Base-by-base conservation (phyloP, 2,113 vertebrate species). In the Plectropomus leopardus region DNA sequence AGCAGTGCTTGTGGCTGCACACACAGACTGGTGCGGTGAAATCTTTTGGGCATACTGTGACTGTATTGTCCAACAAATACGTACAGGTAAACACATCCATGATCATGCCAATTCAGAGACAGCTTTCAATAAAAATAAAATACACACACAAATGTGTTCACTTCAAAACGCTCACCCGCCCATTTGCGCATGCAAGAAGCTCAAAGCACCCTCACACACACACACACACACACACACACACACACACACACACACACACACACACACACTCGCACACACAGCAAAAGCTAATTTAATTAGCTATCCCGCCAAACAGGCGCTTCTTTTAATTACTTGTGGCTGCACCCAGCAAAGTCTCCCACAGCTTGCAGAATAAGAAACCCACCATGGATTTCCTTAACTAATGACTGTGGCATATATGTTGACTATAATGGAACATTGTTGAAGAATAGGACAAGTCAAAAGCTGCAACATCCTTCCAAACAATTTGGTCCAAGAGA, bases 311-410 rank as follows among this genome's bases (percentile, higher is more conserved):
- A 89, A 89, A 88, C 84, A 82, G 84, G 70, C 58, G 69, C 76
- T 76, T 85, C 68, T 86, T 93, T 93, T 91, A 94, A 94, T 95
- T 92, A 94, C 91, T 93, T 71, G 87, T 76, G 69, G 84, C 78
- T 80, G 65, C 85, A 53, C 59, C 47, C 47, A 59, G 76, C 80
- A 89, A 76, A 71, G 82, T 76, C 72, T 68, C 54, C 82, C 66
- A 47, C 80, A 81, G 88, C 82, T 78, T 60, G 69, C 72, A 86
- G 85, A 88, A 74, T 58, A 61, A 75, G 50, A 89, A 89, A 82
- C 61, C 59, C 82, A 83, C 81, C 67, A 57, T 72, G 76, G 76
- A 85, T 88, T 87, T 76, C 82, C 77, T 76, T 67, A 74, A 85
- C 66, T 88, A 88, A 89, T 86, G 75, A 75, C 77, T 84, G 74